phyloP scores from a whole-genome alignment of 2,888 invertebrate species.

The Petrophora chlorosata region DNA sequence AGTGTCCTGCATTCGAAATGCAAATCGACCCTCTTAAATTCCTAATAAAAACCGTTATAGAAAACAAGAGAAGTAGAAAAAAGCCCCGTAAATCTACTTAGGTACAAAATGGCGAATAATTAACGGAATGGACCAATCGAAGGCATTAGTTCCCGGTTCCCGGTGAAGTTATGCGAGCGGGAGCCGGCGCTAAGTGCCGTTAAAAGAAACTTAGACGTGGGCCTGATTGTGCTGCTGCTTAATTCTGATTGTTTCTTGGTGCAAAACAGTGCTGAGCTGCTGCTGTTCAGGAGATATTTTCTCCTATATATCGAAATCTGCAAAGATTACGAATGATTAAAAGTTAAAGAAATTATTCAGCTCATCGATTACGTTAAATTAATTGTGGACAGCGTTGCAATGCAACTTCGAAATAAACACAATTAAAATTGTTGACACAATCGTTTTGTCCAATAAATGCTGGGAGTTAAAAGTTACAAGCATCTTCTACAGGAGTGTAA shows the following conservation, averaged over 20 bases:
- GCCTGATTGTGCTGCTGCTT: conserved; percentile 77
- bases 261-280: conserved; percentile 71
- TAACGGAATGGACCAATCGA: conserved; percentile 83
- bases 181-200: conserved; percentile 75
- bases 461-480: too few relatives aligned
- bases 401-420: too few relatives aligned
- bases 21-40: conserved; percentile 64
- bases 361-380: too few relatives aligned
- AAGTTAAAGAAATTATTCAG: too few relatives aligned
- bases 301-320: too few relatives aligned
- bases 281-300: conserved; percentile 37
- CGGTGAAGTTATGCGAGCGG: conserved; percentile 70
- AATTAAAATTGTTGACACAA: too few relatives aligned
- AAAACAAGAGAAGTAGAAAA: conserved; percentile 63
- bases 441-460: too few relatives aligned
- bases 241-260: conserved; percentile 80
- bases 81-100: conserved; percentile 79
- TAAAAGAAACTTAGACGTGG: conserved; percentile 82
- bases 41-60: conserved; percentile 65
- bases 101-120: conserved; percentile 83
- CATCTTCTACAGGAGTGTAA: too few relatives aligned
- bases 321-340: too few relatives aligned
- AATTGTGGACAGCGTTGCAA: too few relatives aligned
- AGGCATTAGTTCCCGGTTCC: conserved; percentile 78
- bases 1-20: conserved; percentile 57